Percentiles rank a stretch among this genome's conserved stretches.
phyloP scores from a whole-genome alignment of 1,140 invertebrate species.

The Cataglyphis hispanica region DNA sequence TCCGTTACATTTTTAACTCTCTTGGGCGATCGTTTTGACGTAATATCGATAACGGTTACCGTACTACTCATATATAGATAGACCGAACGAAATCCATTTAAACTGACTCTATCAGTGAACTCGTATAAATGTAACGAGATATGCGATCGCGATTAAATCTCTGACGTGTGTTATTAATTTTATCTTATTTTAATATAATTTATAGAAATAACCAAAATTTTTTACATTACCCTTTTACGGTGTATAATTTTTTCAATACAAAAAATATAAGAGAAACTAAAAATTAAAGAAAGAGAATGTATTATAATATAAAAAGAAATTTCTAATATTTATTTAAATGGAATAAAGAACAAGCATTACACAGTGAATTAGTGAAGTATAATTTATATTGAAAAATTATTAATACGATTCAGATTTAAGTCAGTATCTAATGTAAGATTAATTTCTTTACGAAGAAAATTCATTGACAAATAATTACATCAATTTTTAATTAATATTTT shows the following conservation, averaged over 20 bases:
- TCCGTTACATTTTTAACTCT: slow-evolving; percentile 77
- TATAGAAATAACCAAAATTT: slow-evolving; percentile 2
- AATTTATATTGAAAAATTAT: too few relatives aligned
- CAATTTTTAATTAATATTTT: too few relatives aligned
- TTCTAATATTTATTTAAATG: background rate
- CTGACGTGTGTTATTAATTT: slow-evolving; percentile 22
- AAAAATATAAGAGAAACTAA: background rate
- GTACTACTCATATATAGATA: slow-evolving; percentile 56
- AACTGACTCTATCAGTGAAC: slow-evolving; percentile 41
- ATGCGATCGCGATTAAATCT: slow-evolving; percentile 65
- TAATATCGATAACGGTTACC: slow-evolving; percentile 73
- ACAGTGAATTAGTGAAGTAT: too few relatives aligned
- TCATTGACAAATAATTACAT: too few relatives aligned
- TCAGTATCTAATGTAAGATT: too few relatives aligned
- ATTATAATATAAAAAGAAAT: too few relatives aligned
- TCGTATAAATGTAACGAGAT: slow-evolving; percentile 51
- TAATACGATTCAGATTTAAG: too few relatives aligned
- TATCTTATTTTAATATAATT: slow-evolving; percentile 26
- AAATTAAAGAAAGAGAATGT: background rate
- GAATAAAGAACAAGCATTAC: background rate
- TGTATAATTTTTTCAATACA: slow-evolving; percentile 11
- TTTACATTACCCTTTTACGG: background rate
- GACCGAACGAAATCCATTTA: slow-evolving; percentile 64
- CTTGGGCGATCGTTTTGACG: slow-evolving; percentile 69
- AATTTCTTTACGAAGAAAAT: too few relatives aligned